phyloP scores from a whole-genome alignment of 2,797 vertebrate species.

The Lophura swinhoii region DNA sequence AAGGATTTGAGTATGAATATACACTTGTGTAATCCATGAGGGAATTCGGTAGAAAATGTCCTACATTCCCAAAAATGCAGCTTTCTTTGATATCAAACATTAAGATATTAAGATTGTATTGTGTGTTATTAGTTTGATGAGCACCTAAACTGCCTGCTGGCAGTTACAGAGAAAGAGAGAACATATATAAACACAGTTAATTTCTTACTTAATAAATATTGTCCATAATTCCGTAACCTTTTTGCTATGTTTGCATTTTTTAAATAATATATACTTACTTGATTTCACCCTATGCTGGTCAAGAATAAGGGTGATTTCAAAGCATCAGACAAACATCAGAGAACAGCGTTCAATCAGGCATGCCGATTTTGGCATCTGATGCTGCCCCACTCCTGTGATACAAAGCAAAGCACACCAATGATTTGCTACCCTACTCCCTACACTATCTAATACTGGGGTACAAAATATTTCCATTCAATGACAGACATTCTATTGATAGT shows the following conservation, averaged over 20 bases:
- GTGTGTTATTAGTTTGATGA: rapidly evolving
- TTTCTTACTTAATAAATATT: not conserved
- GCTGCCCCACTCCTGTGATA: not conserved
- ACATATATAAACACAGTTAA: no score
- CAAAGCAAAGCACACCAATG: not conserved
- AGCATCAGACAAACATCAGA: not conserved
- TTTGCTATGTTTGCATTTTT: not conserved
- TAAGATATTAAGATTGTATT: not conserved
- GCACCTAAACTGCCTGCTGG: not conserved
- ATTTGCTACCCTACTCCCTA: not conserved
- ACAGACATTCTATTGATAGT: not conserved
- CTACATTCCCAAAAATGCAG: not conserved
- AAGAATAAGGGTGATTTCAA: not conserved
- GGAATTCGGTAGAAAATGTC: rapidly evolving
- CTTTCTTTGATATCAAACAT: not conserved
- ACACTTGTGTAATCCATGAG: not conserved
- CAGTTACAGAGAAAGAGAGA: not conserved
- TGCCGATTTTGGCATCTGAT: not conserved
- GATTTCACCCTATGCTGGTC: not conserved
- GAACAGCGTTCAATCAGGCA: not conserved
- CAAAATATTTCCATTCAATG: not conserved
- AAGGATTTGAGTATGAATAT: not conserved
- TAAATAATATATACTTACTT: not conserved
- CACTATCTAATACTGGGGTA: not conserved
- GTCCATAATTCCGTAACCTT: not conserved